Percentiles rank a stretch among this genome's conserved stretches.
phyloP scores from a whole-genome alignment of 2,888 invertebrate genomes.

The Byasa hedistus region DNA sequence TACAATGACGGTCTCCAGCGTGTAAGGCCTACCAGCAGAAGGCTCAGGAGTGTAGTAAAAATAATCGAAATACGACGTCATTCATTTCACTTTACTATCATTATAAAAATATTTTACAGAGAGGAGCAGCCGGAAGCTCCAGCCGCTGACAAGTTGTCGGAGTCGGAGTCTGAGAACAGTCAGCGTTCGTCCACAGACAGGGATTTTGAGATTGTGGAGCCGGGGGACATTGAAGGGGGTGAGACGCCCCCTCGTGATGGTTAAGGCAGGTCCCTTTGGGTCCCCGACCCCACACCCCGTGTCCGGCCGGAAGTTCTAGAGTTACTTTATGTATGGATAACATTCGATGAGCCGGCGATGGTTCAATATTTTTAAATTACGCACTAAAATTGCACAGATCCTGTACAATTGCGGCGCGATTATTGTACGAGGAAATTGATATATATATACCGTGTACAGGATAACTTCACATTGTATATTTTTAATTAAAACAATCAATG shows the following conservation, averaged over 20 bases:
- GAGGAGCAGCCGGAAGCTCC: constrained; percentile 38
- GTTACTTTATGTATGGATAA: constrained; percentile 15
- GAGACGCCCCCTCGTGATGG: constrained; percentile 13
- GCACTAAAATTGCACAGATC: constrained; percentile 23
- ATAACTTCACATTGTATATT: constrained; percentile 8
- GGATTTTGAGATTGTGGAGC: constrained; percentile 93
- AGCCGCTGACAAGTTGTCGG: constrained; percentile 76
- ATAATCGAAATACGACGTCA: too few species aligned
- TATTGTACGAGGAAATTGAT: neutral
- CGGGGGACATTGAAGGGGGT: constrained; percentile 78
- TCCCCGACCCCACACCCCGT: too few species aligned
- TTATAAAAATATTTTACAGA: constrained; percentile 36
- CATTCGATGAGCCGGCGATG: neutral
- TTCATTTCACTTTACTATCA: too few species aligned
- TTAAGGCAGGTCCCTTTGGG: neutral
- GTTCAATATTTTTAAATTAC: constrained; percentile 15
- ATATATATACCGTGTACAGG: neutral
- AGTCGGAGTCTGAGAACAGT: constrained; percentile 90
- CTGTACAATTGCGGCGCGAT: neutral
- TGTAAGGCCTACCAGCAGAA: too few species aligned
- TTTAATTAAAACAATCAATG: neutral
- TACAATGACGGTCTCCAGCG: too few species aligned
- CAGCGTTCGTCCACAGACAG: constrained; percentile 90
- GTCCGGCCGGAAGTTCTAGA: constrained; percentile 5
- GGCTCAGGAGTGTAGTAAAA: too few species aligned